Percentiles rank a stretch among this genome's conserved stretches.
phyloP scores from a whole-genome alignment of 2,797 vertebrate genomes.

The Poecilia picta region DNA sequence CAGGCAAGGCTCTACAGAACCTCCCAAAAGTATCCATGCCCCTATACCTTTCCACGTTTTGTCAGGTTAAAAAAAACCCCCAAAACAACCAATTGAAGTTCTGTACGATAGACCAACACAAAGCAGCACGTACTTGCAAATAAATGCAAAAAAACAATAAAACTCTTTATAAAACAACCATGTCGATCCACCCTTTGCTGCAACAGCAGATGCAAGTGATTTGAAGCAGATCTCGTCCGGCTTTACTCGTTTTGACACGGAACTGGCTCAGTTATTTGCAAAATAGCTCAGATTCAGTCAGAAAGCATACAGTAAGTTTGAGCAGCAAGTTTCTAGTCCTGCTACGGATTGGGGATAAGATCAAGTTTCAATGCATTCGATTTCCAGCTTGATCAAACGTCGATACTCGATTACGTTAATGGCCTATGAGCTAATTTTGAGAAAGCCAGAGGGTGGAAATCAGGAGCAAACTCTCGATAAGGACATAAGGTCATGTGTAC shows the following conservation, averaged over 20 bases:
- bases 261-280: neutral
- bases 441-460: neutral
- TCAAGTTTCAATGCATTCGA: neutral
- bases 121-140: neutral
- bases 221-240: neutral
- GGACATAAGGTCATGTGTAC: neutral
- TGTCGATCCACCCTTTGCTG: neutral
- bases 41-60: neutral
- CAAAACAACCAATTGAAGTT: too few relatives aligned
- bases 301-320: neutral
- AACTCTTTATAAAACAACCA: too few relatives aligned
- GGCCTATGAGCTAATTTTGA: neutral
- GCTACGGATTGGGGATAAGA: neutral
- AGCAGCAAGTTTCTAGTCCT: neutral
- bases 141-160: neutral
- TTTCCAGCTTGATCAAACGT: neutral
- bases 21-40: neutral
- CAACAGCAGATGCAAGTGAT: neutral
- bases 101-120: neutral
- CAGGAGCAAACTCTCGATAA: neutral
- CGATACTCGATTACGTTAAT: neutral
- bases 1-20: constrained; percentile 44
- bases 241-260: neutral
- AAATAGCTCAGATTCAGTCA: neutral
- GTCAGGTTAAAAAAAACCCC: neutral